Evolutionary conservation across 53 echinoderm and acorn worm species (phyloP).

Genomic region (Holothuria leucospilota): DNA sequence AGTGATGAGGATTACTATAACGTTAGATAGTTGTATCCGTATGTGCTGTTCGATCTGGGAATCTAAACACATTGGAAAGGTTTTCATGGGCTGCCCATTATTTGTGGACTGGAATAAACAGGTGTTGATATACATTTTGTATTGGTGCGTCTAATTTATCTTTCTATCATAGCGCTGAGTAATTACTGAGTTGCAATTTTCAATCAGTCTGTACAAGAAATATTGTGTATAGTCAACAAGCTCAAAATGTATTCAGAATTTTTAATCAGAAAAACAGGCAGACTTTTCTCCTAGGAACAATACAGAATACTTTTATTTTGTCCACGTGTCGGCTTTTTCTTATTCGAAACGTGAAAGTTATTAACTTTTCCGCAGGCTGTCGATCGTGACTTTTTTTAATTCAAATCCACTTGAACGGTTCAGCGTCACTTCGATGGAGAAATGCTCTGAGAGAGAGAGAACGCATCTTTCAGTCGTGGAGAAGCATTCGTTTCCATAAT

Average conservation of each 20-base stretch:
- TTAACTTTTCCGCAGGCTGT: slow-evolving; percentile 20
- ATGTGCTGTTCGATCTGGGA: background rate
- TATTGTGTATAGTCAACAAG: too few species aligned
- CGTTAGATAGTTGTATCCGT: background rate
- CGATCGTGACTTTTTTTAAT: background rate
- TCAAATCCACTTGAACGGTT: too few species aligned
- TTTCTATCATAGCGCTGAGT: too few species aligned
- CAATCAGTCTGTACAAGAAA: too few species aligned
- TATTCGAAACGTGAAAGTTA: background rate
- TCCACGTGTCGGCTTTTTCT: too few species aligned
- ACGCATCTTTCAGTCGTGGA: slow-evolving; percentile 13
- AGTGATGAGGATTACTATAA: background rate
- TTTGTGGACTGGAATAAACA: background rate
- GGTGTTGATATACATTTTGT: background rate
- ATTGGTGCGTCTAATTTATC: background rate
- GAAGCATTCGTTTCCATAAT: slow-evolving; percentile 26
- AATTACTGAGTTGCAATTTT: too few species aligned
- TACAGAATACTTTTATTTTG: too few species aligned
- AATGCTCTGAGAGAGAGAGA: background rate
- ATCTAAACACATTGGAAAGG: background rate
- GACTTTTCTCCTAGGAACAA: too few species aligned
- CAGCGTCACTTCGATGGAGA: too few species aligned
- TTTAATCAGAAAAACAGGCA: too few species aligned
- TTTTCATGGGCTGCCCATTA: background rate
- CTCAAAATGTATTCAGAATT: too few species aligned